Percentiles rank a stretch among this genome's conserved stretches.
Conservation (phyloP, 2,113 vertebrate genomes). For the Sylvietta virens region DNA sequence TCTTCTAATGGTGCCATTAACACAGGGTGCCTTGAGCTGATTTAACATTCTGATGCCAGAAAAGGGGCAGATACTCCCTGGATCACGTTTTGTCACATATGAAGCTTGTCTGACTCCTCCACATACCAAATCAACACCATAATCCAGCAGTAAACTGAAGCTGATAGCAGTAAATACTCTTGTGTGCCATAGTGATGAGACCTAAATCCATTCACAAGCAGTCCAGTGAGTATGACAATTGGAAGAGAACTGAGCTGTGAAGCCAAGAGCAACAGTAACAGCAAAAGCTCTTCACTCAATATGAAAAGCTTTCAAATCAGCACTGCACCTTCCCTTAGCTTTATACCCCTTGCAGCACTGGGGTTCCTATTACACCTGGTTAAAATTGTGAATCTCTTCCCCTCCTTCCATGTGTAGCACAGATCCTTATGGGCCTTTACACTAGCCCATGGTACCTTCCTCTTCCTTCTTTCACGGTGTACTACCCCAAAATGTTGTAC, state of each 20-base stretch:
- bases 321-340: not conserved
- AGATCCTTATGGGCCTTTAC: not conserved
- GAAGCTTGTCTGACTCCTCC: not conserved
- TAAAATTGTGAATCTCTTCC: not conserved
- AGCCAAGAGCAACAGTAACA: not conserved
- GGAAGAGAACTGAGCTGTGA: not conserved
- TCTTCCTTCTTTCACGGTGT: not conserved
- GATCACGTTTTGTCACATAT: not conserved
- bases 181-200: not conserved
- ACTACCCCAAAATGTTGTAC: not conserved
- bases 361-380: not conserved
- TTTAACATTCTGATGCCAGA: not conserved
- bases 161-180: not conserved
- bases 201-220: not conserved
- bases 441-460: not conserved
- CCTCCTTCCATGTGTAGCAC: not conserved
- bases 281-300: not conserved
- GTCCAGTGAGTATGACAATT: not conserved
- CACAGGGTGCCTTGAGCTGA: not conserved
- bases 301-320: not conserved
- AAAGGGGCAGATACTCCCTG: not conserved
- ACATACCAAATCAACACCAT: not conserved
- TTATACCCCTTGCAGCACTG: not conserved
- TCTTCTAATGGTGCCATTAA: not conserved
- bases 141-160: not conserved